Evolutionary conservation across 2,888 invertebrate species (phyloP), one percentile per base, ranked within the genome.

Genomic region (Mythimna loreyi): DNA sequence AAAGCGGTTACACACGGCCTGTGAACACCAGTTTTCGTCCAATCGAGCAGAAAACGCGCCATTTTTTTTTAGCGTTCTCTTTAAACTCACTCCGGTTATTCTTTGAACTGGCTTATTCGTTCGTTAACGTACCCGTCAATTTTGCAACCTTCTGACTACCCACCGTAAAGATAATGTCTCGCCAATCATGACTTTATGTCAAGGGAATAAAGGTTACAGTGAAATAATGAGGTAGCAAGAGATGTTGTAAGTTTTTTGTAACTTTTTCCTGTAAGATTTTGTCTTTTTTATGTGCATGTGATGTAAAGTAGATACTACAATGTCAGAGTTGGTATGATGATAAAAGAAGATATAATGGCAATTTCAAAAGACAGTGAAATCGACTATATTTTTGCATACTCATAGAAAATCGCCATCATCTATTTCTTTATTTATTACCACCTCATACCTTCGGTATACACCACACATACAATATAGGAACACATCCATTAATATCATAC

Each of bases 41-140:
- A 86, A 86, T 83, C 83, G 87, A 91, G 91, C 91, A 90, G 89
- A 91, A 91, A 91, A 91, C 86, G 72, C 78, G 85, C 84, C 67
- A 64, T 67, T 72, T 78, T 90, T 36, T 90, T 90, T 89, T 86
- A 87, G 83, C 87, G 87, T 87, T 90, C 83, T 85, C 82, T 83
- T 83, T 84, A 85, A 87, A 84, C 82, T 72, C 72, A 61, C 73
- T 73, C 72, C 79, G 83, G 82, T 85, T 84, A 85, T 90, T 89
- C 92, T 92, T 92, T 92, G 92, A 92, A 92, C 90, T 83, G 83
- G 87, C 85, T 87, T 88, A 91, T 83, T 88, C 91, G 85, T 86
- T 89, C 88, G 91, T 90, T 90, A 90, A 90, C 86, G 80, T 84
- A 84, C 78, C 79, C 82, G 81, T 82, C 81, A 84, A 84, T 75